Base-by-base conservation (phyloP, 2,888 invertebrate species). In the Rutpela maculata region DNA sequence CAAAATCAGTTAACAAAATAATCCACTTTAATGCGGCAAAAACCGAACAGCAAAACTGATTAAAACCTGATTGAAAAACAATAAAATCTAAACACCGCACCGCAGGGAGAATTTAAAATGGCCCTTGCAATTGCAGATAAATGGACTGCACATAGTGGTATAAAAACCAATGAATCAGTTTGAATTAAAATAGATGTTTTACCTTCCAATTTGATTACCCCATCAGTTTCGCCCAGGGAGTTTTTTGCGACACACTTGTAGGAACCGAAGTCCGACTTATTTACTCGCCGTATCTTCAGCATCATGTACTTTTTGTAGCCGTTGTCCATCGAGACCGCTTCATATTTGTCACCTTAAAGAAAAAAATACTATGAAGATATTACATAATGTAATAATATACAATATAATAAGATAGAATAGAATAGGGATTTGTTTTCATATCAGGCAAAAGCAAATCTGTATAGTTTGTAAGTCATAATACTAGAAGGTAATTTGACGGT, bases 241-340 rank as follows among this genome's bases (percentile, higher is more conserved):
- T 97, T 97, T 91, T 97, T 97, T 71, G 97, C 97, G 80, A 97
- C 95, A 89, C 97, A 97, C 89, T 95, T 95, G 91, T 97, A 97
- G 72, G 96, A 95, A 76, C 96, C 96, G 89, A 96, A 97, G 90
- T 97, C 97, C 85, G 92, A 93, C 78, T 92, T 91, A 69, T 94
- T 93, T 81, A 97, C 95, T 89, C 94, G 94, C 76, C 95, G 93
- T 88, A 97, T 96, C 91, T 96, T 97, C 88, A 97, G 92, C 92
- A 95, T 95, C 97, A 97, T 97, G 91, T 95, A 95, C 89, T 96
- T 95, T 89, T 94, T 97, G 92, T 97, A 97, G 86, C 95, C 95
- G 88, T 93, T 96, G 90, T 97, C 96, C 87, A 93, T 94, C 82
- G 95, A 93, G 77, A 95, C 93, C 66, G 96, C 95, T 89, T 96